Evolutionary conservation across 2,888 invertebrate genomes (phyloP), one percentile per base, ranked within the genome.

Genomic region (Torymus auratus): DNA sequence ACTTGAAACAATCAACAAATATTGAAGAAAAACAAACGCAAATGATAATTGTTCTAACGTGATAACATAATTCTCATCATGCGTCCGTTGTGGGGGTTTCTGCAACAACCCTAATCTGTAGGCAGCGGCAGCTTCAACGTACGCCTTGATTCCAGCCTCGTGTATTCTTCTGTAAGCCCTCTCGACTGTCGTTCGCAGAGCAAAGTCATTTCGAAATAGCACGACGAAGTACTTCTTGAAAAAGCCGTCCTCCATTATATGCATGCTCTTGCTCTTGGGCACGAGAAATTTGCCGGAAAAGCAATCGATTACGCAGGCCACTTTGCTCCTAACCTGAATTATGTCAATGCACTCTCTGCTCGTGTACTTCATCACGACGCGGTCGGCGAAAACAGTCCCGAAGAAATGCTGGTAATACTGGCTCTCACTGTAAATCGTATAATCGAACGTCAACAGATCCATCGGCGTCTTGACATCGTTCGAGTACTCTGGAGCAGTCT

Each of bases 401-500:
- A 20, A 17, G 11, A 68, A 58, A 12, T 67, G 55, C 14, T 78
- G 62, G 12, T 61, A 53, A 41, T 67, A 73, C 20, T 78, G 68
- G 12, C 61, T 20, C 20, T 73, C 73, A 17, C 68, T 65, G 20
- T 53, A 61, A 62, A 68, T 61, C 12, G 3, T 5, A 11, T 79
- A 79, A 5, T 65, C 41, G 12, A 15, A 7, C 3, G n/a, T 20
- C 4, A 72, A n/a, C 15, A 79, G 23, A 14, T 73, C 55, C 15
- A 50, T 14, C 0, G 41, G 61, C 0, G 17, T 41, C 1, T 52
- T 14, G 3, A 69, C 11, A 5, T 53, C 28, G 1, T 2, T 52
- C 1, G 50, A 68, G 41, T 76, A 76, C 14, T 69, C 62, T 0
- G 76, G 67, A 14, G 53, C 62, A 12, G 76, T 76, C n/a, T 17